Conservation (phyloP, 2,797 vertebrate species). For the Paedocypris micromegethes region DNA sequence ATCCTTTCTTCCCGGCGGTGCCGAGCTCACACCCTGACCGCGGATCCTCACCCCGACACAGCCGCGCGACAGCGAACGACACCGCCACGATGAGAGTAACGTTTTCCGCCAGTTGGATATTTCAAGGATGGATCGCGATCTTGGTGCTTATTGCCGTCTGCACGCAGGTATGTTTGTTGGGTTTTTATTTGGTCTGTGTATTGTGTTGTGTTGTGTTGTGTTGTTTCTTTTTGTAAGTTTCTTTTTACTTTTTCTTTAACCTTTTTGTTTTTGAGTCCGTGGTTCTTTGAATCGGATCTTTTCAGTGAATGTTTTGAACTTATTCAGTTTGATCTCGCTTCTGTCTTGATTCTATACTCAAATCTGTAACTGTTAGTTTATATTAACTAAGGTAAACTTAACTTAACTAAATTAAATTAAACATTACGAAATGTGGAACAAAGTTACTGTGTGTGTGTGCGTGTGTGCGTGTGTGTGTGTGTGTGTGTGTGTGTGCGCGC, state of each 20-base stretch:
- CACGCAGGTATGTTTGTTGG: constrained; percentile 63
- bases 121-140: constrained; percentile 68
- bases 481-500: too few relatives aligned
- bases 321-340: background rate
- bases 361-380: too few relatives aligned
- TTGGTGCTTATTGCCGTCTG: constrained; percentile 54
- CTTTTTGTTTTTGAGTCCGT: too few relatives aligned
- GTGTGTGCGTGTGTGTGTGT: too few relatives aligned
- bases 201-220: too few relatives aligned
- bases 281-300: background rate
- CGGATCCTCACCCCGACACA: background rate
- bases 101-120: constrained; percentile 67
- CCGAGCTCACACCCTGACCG: background rate
- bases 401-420: too few relatives aligned
- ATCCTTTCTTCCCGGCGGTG: background rate
- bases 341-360: background rate
- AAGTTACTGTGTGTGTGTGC: too few relatives aligned
- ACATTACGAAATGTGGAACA: too few relatives aligned
- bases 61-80: background rate
- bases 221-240: too few relatives aligned
- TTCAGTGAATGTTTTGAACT: background rate
- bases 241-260: too few relatives aligned
- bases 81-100: constrained; percentile 60
- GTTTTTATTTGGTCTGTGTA: background rate
- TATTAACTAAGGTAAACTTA: too few relatives aligned